phyloP scores from a whole-genome alignment of 1,140 invertebrate species.

The Andrena cerasifolii region DNA sequence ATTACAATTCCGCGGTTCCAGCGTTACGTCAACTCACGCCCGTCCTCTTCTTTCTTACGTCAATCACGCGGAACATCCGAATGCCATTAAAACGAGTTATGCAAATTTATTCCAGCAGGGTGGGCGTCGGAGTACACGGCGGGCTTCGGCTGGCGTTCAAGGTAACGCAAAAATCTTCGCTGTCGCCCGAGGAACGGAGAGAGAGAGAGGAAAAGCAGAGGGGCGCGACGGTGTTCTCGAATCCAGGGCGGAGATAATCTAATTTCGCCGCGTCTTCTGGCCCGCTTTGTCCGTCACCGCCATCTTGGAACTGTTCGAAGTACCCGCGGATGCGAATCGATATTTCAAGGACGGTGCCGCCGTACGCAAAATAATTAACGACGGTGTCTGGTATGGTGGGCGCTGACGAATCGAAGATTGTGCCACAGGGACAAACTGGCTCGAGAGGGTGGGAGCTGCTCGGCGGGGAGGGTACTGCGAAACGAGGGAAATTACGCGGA shows the following conservation, averaged over 20 bases:
- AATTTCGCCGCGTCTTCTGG: slow-evolving; percentile 60
- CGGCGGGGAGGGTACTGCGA: background rate
- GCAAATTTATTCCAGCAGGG: slow-evolving; percentile 32
- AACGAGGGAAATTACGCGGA: background rate
- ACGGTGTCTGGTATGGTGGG: background rate
- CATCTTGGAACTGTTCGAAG: slow-evolving; percentile 66
- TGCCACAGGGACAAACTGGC: background rate
- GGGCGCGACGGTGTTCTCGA: slow-evolving; percentile 1
- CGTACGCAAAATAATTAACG: slow-evolving; percentile 41
- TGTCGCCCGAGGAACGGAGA: too few species aligned
- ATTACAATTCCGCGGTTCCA: background rate
- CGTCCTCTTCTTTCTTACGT: background rate
- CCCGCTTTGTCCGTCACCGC: slow-evolving; percentile 56
- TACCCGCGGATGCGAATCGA: slow-evolving; percentile 55
- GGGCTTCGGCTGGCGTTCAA: background rate
- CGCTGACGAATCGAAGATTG: slow-evolving; percentile 13
- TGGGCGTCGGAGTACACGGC: background rate
- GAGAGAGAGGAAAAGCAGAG: background rate
- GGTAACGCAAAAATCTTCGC: slow-evolving; percentile 15
- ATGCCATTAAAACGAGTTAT: slow-evolving; percentile 41
- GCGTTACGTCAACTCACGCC: background rate
- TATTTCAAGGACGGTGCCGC: slow-evolving; percentile 59
- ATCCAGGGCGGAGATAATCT: slow-evolving; percentile 41
- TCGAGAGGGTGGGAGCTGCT: background rate
- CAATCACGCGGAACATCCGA: background rate